Percentiles rank a stretch among this genome's conserved stretches.
Evolutionary conservation across 2,888 invertebrate genomes (phyloP).

Genomic region (Sinotaia quadrata): DNA sequence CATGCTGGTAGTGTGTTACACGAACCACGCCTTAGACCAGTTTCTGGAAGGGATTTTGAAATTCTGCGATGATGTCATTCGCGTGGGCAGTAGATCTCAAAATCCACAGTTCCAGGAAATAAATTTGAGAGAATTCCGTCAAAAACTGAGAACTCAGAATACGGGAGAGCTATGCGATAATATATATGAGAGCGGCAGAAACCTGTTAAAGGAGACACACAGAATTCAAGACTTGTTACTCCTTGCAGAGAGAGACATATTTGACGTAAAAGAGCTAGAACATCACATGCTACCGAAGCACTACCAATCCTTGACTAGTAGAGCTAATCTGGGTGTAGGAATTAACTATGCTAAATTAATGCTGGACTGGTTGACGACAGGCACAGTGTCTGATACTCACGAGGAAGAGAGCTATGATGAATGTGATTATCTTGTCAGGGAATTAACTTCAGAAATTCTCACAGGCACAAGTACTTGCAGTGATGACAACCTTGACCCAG

Average conservation of each 20-base stretch:
- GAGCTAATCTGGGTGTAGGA: too few species aligned
- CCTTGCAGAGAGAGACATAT: background rate
- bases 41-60: constrained; percentile 63
- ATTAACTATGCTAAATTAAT: too few species aligned
- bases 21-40: constrained; percentile 70
- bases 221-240: background rate
- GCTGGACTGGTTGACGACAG: too few species aligned
- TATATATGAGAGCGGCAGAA: background rate
- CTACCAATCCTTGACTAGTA: background rate
- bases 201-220: background rate
- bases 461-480: too few species aligned
- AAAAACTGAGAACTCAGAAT: constrained; percentile 8
- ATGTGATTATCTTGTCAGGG: background rate
- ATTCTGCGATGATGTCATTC: constrained; percentile 53
- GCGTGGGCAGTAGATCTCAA: constrained; percentile 64
- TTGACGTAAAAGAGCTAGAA: background rate
- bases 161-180: background rate
- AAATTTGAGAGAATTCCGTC: constrained; percentile 33
- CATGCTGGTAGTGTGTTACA: constrained; percentile 67
- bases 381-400: too few species aligned
- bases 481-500: background rate
- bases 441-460: background rate
- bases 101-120: constrained; percentile 46
- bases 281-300: background rate
- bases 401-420: background rate